These are phyloP conservation scores for Tortrix viridana DNA, from an alignment of 2,888 invertebrate species.

Conservation along the genomic window DNA sequence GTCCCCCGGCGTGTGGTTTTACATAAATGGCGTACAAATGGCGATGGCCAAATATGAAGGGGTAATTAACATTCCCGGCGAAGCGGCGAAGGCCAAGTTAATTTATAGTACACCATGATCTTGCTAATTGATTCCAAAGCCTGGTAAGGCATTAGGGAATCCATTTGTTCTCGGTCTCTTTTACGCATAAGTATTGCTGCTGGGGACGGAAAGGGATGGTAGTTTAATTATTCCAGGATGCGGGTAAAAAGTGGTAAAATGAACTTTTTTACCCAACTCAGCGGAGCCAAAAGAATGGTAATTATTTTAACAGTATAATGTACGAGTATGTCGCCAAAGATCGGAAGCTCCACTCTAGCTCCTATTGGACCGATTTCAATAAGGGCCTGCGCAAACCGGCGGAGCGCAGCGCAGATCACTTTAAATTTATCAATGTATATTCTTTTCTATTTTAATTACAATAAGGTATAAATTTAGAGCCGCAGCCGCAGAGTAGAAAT, in stretches of 20 bases:
- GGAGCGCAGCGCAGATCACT: too few species aligned
- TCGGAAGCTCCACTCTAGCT: too few species aligned
- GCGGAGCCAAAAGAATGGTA: too few species aligned
- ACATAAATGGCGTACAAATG: constrained; percentile 17
- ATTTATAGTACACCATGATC: constrained; percentile 20
- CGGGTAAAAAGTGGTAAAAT: neutral
- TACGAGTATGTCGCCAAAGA: too few species aligned
- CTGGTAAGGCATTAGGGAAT: constrained; percentile 13
- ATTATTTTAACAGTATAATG: too few species aligned
- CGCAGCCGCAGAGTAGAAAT: too few species aligned
- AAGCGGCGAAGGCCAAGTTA: constrained; percentile 1
- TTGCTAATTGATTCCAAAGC: constrained; percentile 3
- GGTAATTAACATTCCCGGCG: constrained; percentile 13
- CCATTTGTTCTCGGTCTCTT: neutral
- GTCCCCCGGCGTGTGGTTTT: constrained; percentile 9
- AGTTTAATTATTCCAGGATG: neutral
- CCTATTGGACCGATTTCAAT: too few species aligned
- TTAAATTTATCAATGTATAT: too few species aligned
- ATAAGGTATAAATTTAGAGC: too few species aligned
- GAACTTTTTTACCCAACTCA: neutral
- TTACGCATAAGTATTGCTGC: neutral
- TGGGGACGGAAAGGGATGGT: neutral
- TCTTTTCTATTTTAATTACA: too few species aligned
- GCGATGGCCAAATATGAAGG: constrained; percentile 10
- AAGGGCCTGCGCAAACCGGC: too few species aligned